Base-by-base conservation (phyloP, 1,140 invertebrate species). In the Uloborus diversus region DNA sequence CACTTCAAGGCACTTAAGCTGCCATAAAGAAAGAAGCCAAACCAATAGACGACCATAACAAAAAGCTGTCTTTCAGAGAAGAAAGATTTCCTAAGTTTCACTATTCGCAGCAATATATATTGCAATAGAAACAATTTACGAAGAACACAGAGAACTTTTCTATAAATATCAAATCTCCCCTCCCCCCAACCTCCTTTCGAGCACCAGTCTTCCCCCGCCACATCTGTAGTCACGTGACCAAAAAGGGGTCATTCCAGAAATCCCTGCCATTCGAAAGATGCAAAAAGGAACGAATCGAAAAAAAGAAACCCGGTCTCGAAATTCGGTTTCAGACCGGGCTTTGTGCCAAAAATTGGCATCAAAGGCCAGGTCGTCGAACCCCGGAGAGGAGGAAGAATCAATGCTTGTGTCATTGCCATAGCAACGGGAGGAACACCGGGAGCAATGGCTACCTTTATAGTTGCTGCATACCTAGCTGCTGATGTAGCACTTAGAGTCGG, bases 401-500 rank as follows among this genome's bases (percentile, higher is more conserved):
- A 73, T 73, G 70, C 37, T 53, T 73, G 70, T 73, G 70, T 57
- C 35, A 57, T 73, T 33, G 30, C 35, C 57, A 73, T 73, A 28
- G 70, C 33, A 73, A 73, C 70, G 57, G 69, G 30, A 47, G 56
- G 70, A 73, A 62, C 70, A 73, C 70, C 70, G 56, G 70, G 70
- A 73, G 70, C 70, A 62, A 47, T 30, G 70, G 70, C 70, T 73
- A 73, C 70, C 70, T 73, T 73, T 73, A 73, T 49, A 73, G 70
- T 61, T 57, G 70, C 14, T 13, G 70, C 70, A 57, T 51, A 73
- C 70, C 70, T 73, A 73, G 70, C 70, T 73, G 70, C 70, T 73
- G 70, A 73, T 73, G 70, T 61, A 73, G 70, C 70, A 73, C 70
- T 73, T 73, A 73, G 70, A 61, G 57, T 35, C 59, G 70, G 70